Conservation (phyloP, 1,140 invertebrate genomes). For the Cyphomyrmex costatus region DNA sequence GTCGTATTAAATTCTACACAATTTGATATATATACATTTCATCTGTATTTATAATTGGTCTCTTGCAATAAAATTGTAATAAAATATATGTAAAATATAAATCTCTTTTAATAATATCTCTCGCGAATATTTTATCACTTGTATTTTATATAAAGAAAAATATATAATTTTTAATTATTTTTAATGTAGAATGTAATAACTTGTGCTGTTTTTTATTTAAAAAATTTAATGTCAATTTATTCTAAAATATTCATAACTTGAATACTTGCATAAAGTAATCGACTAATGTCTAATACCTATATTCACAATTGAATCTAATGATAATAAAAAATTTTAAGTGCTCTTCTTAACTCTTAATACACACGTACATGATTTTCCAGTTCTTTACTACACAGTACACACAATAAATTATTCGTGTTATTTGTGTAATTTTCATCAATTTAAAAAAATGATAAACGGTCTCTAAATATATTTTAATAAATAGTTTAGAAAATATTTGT, state of each 20-base stretch:
- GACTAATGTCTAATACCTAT: too few relatives aligned
- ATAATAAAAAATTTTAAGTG: neutral
- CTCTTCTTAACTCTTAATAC: too few relatives aligned
- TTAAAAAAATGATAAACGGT: too few relatives aligned
- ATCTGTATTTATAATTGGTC: neutral
- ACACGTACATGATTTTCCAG: too few relatives aligned
- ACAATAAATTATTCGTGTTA: too few relatives aligned
- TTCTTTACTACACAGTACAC: too few relatives aligned
- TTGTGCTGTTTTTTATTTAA: neutral
- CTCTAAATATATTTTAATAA: too few relatives aligned
- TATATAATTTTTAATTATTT: neutral
- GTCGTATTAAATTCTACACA: neutral
- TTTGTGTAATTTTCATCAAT: too few relatives aligned
- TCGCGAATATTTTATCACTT: neutral
- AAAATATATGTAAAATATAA: neutral
- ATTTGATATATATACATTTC: neutral
- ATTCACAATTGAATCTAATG: neutral
- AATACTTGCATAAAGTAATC: neutral
- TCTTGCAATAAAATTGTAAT: neutral
- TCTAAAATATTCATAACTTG: neutral
- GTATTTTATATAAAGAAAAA: neutral
- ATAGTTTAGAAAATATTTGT: too few relatives aligned
- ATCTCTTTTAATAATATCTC: neutral
- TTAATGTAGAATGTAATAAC: conserved; percentile 5
- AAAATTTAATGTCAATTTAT: neutral